These are phyloP conservation scores for Ateles fusciceps DNA, from an alignment of 2,797 vertebrate species.

Conservation along the genomic window DNA sequence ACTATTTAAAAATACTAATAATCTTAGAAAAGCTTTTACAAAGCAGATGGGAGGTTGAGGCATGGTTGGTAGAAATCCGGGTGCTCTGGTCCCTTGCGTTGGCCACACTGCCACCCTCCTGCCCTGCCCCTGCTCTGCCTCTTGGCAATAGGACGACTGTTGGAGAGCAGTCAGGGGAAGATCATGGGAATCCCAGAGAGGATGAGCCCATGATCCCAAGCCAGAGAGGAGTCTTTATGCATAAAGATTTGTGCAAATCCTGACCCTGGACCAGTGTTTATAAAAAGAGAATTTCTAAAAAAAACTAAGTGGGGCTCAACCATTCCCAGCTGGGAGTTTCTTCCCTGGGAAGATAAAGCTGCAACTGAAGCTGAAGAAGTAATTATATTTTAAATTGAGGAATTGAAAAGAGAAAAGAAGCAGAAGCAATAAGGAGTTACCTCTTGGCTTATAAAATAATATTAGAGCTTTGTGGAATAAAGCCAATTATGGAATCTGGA, in stretches of 20 bases:
- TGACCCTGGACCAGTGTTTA: slow-evolving; percentile 85
- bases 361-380: slow-evolving; percentile 94
- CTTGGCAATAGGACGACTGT: too few species aligned
- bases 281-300: not conserved
- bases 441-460: slow-evolving; percentile 90
- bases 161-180: not conserved
- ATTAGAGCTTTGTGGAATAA: slow-evolving; percentile 93
- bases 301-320: too few species aligned
- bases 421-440: slow-evolving; percentile 91
- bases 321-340: slow-evolving; percentile 91
- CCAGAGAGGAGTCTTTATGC: slow-evolving; percentile 93
- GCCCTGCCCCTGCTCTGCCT: not conserved
- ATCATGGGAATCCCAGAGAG: slow-evolving; percentile 63
- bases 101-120: not conserved
- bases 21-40: not conserved
- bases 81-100: not conserved
- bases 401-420: slow-evolving; percentile 91
- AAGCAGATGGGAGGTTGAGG: not conserved
- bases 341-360: slow-evolving; percentile 92
- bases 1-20: not conserved
- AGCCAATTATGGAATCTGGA: slow-evolving; percentile 91
- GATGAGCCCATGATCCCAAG: slow-evolving; percentile 75
- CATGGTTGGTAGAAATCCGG: not conserved
- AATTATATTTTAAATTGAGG: slow-evolving; percentile 94
- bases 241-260: slow-evolving; percentile 93